phyloP scores from a whole-genome alignment of 1,140 invertebrate species.

The Gerris buenoi region DNA sequence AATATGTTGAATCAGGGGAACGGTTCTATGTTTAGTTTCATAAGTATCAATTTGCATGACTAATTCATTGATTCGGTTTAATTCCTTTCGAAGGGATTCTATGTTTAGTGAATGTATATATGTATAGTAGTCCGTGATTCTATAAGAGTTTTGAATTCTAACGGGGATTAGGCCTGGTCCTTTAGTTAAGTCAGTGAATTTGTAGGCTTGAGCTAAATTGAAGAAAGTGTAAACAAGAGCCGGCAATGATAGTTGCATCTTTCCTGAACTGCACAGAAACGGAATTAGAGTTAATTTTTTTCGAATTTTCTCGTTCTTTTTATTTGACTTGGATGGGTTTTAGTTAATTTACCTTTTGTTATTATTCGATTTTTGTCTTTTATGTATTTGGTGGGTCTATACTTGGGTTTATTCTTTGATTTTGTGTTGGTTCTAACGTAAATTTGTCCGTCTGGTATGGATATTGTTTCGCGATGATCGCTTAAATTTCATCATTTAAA shows the following conservation, averaged over 20 bases:
- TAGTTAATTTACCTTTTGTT: neutral
- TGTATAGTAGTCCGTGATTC: neutral
- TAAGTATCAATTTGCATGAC: too few relatives aligned
- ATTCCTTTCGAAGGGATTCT: neutral
- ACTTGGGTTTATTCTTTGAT: neutral
- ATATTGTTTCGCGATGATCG: neutral
- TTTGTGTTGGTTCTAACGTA: neutral
- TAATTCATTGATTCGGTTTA: neutral
- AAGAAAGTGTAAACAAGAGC: neutral
- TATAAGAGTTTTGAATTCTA: neutral
- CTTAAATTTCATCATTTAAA: too few relatives aligned
- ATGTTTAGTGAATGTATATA: neutral
- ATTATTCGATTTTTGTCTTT: neutral
- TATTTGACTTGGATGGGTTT: constrained; percentile 2
- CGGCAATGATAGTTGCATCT: neutral
- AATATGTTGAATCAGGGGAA: neutral
- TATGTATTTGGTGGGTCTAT: neutral
- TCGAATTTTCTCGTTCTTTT: constrained; percentile 1
- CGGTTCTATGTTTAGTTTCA: neutral
- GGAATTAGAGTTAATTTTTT: neutral
- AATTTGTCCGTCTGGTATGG: constrained; percentile 2
- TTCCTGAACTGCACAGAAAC: neutral
- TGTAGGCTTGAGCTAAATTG: neutral
- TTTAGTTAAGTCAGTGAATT: neutral
- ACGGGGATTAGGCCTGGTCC: neutral